Conservation (phyloP, 2,888 invertebrate genomes). For the Drosophila pseudotalamancana region DNA sequence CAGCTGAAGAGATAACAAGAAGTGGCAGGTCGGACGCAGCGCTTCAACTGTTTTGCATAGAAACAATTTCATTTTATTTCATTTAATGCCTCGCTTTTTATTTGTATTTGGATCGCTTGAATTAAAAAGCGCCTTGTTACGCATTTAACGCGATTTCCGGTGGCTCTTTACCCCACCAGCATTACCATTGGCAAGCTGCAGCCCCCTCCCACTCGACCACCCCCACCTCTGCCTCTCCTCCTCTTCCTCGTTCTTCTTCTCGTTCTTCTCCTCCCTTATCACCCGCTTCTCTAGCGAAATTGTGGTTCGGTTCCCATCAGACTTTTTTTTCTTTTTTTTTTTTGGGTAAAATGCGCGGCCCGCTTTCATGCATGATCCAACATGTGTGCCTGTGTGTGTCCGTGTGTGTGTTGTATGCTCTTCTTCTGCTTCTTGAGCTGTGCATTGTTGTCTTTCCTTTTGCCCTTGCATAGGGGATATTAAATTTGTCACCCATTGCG, state of each 20-base stretch:
- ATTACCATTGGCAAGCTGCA: background rate
- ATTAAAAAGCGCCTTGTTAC: slow-evolving; percentile 77
- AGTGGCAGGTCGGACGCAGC: slow-evolving; percentile 42
- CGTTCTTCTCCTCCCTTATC: background rate
- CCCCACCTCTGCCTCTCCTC: background rate
- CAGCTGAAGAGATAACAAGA: slow-evolving; percentile 44
- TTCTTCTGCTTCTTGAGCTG: slow-evolving; percentile 11
- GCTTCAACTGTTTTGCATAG: slow-evolving; percentile 68
- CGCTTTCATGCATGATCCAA: slow-evolving; percentile 74
- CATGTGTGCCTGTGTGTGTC: slow-evolving; percentile 63
- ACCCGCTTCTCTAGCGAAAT: background rate
- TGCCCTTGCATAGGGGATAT: background rate
- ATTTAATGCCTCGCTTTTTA: slow-evolving; percentile 66
- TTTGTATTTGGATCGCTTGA: slow-evolving; percentile 69
- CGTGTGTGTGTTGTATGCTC: slow-evolving; percentile 12
- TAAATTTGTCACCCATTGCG: slow-evolving; percentile 1
- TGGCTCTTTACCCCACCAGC: slow-evolving; percentile 20
- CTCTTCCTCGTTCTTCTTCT: background rate
- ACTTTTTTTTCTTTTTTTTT: slow-evolving; percentile 13
- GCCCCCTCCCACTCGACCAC: no score
- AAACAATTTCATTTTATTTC: slow-evolving; percentile 73
- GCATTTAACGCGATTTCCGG: slow-evolving; percentile 78
- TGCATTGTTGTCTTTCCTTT: slow-evolving; percentile 13
- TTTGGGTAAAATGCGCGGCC: slow-evolving; percentile 42
- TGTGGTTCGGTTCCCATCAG: slow-evolving; percentile 27